phyloP scores from a whole-genome alignment of 2,797 vertebrate species.

The Megaceryle alcyon region DNA sequence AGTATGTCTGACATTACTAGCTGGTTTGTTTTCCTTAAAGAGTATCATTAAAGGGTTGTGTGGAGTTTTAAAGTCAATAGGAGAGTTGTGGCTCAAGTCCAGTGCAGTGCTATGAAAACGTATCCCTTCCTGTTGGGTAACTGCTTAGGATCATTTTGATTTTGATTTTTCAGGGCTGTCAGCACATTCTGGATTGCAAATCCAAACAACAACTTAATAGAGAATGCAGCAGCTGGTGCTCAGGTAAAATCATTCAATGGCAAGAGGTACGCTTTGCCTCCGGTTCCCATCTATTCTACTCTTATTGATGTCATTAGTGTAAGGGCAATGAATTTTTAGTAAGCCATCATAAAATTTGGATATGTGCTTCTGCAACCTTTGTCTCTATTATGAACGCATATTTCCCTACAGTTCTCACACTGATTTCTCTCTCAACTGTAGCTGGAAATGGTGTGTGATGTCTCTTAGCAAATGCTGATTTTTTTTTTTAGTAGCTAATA shows the following conservation, averaged over 20 bases:
- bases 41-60: slow-evolving; percentile 49
- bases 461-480: not conserved
- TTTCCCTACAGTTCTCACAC: not conserved
- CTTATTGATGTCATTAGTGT: not conserved
- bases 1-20: slow-evolving; percentile 40
- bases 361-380: not conserved
- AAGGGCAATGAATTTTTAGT: not conserved
- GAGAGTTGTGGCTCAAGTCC: slow-evolving; percentile 43
- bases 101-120: slow-evolving; percentile 38
- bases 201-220: slow-evolving; percentile 92
- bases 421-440: not conserved
- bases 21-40: slow-evolving; percentile 47
- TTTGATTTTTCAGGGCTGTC: slow-evolving; percentile 83
- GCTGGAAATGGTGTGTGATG: not conserved
- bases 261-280: not conserved
- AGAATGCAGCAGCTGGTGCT: slow-evolving; percentile 87
- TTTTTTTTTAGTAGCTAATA: not conserved
- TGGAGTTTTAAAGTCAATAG: slow-evolving; percentile 48
- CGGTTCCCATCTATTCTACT: not conserved
- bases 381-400: not conserved
- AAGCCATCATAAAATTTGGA: not conserved
- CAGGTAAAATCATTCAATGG: slow-evolving; percentile 53
- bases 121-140: slow-evolving; percentile 59
- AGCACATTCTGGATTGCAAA: slow-evolving; percentile 97
- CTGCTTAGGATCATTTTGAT: slow-evolving; percentile 57